A percentile compares a stretch with the other conserved stretches of the same genome.
Evolutionary conservation across 2,113 vertebrate genomes (phyloP).

Genomic region (Mola mola): DNA sequence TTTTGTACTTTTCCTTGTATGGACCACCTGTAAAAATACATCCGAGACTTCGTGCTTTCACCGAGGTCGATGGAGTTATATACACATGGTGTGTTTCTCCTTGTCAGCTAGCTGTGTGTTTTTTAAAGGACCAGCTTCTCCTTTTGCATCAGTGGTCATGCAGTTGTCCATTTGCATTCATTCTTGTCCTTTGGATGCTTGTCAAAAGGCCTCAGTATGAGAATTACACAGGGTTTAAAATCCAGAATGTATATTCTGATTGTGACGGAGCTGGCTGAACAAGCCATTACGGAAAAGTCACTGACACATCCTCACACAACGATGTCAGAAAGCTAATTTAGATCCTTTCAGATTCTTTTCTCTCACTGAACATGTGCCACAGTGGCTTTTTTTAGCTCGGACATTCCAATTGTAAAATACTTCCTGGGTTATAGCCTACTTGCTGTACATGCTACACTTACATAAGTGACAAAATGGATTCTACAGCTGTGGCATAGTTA

Average conservation of each 20-base stretch:
- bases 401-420: conserved; percentile 40
- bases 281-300: background rate
- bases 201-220: too few species aligned
- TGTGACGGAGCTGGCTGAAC: conserved; percentile 6
- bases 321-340: conserved; percentile 18
- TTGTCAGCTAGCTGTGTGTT: conserved; percentile 55
- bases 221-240: too few species aligned
- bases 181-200: too few species aligned
- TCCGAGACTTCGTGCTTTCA: conserved; percentile 79
- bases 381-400: conserved; percentile 23
- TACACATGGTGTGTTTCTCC: conserved; percentile 80
- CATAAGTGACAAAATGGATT: conserved; percentile 65
- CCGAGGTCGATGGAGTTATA: conserved; percentile 79
- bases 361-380: conserved; percentile 8
- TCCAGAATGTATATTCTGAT: conserved; percentile 13
- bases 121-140: conserved; percentile 13
- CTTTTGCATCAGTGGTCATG: conserved; percentile 26
- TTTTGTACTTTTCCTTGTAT: conserved; percentile 20
- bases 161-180: conserved; percentile 8
- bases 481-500: conserved; percentile 56
- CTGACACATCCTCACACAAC: conserved; percentile 1
- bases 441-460: conserved; percentile 68
- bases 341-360: conserved; percentile 19
- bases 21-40: conserved; percentile 76
- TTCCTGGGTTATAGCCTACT: conserved; percentile 36